These are phyloP conservation scores for mouse (Mus musculus) DNA, from an alignment of 2,113 vertebrate species.

Conservation along the genomic window DNA sequence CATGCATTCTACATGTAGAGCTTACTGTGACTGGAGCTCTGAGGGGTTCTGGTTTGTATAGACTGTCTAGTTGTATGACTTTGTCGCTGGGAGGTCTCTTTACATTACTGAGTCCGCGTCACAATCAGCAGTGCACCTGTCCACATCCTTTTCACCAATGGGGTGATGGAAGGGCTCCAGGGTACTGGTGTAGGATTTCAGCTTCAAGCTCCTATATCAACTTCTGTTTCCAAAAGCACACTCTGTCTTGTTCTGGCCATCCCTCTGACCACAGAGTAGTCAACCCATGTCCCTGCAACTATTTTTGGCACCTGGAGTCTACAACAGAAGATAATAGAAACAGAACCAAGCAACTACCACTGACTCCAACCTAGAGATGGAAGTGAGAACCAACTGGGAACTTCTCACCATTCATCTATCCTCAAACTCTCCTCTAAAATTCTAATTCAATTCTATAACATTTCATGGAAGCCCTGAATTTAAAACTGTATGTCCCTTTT, in stretches of 20 bases:
- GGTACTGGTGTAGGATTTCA: neutral
- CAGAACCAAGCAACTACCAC: no score
- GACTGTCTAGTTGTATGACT: neutral
- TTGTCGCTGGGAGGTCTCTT: neutral
- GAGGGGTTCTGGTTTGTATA: neutral
- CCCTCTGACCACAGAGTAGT: no score
- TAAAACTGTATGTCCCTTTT: neutral
- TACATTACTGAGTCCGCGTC: no score
- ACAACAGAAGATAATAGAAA: neutral
- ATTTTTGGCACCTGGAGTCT: no score
- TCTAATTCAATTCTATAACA: slow-evolving; percentile 4
- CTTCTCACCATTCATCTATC: neutral
- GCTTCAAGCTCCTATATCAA: neutral
- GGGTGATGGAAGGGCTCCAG: neutral
- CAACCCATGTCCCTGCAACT: neutral
- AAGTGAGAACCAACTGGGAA: neutral
- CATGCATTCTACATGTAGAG: neutral
- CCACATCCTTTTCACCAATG: neutral
- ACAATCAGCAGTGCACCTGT: neutral
- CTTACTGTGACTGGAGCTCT: neutral
- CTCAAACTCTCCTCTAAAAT: neutral
- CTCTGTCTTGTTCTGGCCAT: neutral
- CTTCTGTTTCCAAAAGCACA: neutral
- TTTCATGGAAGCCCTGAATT: neutral
- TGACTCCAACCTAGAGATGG: neutral